These are phyloP conservation scores for Metopolophium dirhodum DNA, from an alignment of 1,140 invertebrate species.

Conservation along the genomic window DNA sequence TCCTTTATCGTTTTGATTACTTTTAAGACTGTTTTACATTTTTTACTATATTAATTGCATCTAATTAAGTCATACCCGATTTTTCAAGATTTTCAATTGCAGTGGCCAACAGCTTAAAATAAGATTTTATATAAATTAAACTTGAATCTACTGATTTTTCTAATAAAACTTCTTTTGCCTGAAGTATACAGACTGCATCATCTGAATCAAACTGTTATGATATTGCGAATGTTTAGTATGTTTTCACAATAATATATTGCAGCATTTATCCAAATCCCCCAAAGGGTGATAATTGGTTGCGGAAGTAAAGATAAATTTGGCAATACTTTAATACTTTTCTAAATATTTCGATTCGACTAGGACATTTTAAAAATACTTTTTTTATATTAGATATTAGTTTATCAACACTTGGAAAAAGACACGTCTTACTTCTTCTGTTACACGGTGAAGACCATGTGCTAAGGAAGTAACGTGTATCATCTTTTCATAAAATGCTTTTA, in stretches of 20 bases:
- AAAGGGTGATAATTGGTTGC: not conserved
- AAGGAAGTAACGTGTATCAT: too few species aligned
- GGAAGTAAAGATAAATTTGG: not conserved
- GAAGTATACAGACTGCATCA: not conserved
- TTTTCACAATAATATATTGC: slow-evolving; percentile 17
- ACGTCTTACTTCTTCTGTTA: too few species aligned
- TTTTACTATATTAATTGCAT: slow-evolving; percentile 38
- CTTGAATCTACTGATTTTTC: not conserved
- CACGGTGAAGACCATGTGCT: too few species aligned
- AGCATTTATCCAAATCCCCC: too few species aligned
- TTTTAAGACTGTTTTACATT: not conserved
- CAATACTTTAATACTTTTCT: not conserved
- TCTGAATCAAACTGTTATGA: slow-evolving; percentile 27
- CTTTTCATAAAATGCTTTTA: too few species aligned
- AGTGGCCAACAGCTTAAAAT: not conserved
- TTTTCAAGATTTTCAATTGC: not conserved
- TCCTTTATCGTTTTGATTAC: not conserved
- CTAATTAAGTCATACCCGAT: not conserved
- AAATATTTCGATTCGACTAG: not conserved
- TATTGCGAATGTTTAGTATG: not conserved
- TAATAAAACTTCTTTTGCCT: not conserved
- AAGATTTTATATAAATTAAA: slow-evolving; percentile 33
- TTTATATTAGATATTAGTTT: not conserved
- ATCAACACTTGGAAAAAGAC: too few species aligned
- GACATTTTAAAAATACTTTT: too few species aligned